These are phyloP conservation scores for Eurypyga helias DNA, from an alignment of 2,113 vertebrate genomes.

Conservation along the genomic window DNA sequence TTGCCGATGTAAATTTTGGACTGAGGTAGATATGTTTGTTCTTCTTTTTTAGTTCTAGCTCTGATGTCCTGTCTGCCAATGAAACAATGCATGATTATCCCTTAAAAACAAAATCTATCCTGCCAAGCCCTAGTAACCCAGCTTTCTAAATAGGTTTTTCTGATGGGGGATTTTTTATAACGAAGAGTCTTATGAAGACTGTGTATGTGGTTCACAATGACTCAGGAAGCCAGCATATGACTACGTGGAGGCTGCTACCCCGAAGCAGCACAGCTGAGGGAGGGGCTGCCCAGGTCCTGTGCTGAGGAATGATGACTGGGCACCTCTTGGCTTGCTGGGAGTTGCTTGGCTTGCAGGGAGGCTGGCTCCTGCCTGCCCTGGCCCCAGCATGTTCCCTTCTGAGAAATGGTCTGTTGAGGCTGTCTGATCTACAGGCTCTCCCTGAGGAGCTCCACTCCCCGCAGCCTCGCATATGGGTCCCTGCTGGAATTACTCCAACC, in stretches of 20 bases:
- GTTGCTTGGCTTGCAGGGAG: no score
- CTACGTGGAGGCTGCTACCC: fast-evolving
- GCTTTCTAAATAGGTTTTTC: not conserved
- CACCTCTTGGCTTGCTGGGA: fast-evolving
- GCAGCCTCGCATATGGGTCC: fast-evolving
- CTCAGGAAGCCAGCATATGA: fast-evolving
- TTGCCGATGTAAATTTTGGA: not conserved
- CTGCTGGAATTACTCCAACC: fast-evolving
- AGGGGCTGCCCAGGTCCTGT: not conserved
- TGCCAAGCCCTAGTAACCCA: not conserved
- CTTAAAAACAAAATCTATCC: not conserved
- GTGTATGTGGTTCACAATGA: not conserved
- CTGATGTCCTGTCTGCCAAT: not conserved
- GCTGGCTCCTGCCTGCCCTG: not conserved
- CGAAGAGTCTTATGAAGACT: not conserved
- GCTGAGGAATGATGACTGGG: not conserved
- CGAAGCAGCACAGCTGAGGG: not conserved
- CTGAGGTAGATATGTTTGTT: not conserved
- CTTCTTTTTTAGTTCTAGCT: not conserved
- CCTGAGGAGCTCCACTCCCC: not conserved
- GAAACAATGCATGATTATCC: not conserved
- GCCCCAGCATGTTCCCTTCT: fast-evolving
- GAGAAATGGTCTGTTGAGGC: fast-evolving
- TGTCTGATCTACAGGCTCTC: fast-evolving
- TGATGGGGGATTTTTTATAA: not conserved